Evolutionary conservation across 2,113 vertebrate genomes (phyloP), one percentile per base, ranked within the genome.

Genomic region (Aldabrachelys gigantea): DNA sequence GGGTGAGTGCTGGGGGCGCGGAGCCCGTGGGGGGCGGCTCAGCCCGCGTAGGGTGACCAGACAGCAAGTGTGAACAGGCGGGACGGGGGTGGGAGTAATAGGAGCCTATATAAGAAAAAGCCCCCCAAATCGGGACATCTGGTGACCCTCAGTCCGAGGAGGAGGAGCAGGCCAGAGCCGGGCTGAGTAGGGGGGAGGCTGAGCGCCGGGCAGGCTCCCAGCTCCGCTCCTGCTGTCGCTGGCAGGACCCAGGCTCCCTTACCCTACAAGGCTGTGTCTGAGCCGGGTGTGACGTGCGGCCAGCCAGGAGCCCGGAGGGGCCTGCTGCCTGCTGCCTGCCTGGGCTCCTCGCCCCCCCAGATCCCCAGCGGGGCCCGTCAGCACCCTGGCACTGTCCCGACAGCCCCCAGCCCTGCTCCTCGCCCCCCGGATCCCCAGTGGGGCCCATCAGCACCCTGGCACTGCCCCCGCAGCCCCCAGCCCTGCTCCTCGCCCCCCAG

Each of bases 251-350:
- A 78, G 96, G 95, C 96, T 98, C 98, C 96, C 97, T 98, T 98
- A 98, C 98, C 98, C 95, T 98, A 98, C 97, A 98, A 98, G 98
- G 98, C 97, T 65, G 90, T 93, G 98, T 98, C 97, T 97, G 96
- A 96, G 96, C 97, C 95, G 62, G 95, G 94, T 84, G n/a, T 98
- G 98, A 97, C 95, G 47, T 9, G 82, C 76, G 87, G 92, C 96
- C 96, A 96, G 69, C 31, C 62, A 93, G 44, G 79, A 62, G 79
- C 41, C 3, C 3, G 44, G 44, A 49, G 44, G 59, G 29, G 6
- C 29, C 59, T 17, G 27, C 59, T 31, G 59, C 56, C 56, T 10
- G 24, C 9, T 8, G 16, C 14, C 76, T 24, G 85, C 89, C 10
- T 47, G 87, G 69, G 65, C 25, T 59, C 57, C 57, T 2, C 5